Percentiles rank a stretch among this genome's conserved stretches.
These are phyloP conservation scores for Nycticryphes semicollaris DNA, from an alignment of 2,113 vertebrate genomes.

Conservation along the genomic window DNA sequence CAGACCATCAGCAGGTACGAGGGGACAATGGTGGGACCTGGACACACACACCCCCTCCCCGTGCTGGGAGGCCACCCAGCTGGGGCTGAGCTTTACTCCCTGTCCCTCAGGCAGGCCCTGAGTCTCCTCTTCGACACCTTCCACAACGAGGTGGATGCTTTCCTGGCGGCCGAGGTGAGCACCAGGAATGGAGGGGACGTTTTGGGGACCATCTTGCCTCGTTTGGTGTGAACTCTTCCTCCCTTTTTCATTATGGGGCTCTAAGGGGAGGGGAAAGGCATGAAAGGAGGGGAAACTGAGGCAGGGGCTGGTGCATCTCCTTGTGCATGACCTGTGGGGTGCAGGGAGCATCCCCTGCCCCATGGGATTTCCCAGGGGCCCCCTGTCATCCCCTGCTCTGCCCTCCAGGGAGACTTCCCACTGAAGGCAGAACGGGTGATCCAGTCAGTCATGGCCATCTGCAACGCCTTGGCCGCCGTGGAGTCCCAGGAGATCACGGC, in stretches of 20 bases:
- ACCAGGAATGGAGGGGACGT: too few species aligned
- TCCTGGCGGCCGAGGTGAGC: slow-evolving; percentile 88
- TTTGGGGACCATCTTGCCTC: not conserved
- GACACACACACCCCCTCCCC: fast-evolving
- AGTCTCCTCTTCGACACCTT: slow-evolving; percentile 93
- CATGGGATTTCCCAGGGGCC: fast-evolving
- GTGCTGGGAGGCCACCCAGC: fast-evolving
- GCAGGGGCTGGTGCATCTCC: not conserved
- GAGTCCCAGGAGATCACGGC: slow-evolving; percentile 90
- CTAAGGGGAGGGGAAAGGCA: not conserved
- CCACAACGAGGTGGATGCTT: slow-evolving; percentile 91
- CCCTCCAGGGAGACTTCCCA: slow-evolving; percentile 79
- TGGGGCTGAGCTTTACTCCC: not conserved
- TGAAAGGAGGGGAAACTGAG: not conserved
- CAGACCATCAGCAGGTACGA: slow-evolving; percentile 94
- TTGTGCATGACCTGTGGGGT: fast-evolving
- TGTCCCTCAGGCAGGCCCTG: slow-evolving; percentile 86
- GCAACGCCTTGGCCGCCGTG: slow-evolving; percentile 88
- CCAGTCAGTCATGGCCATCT: slow-evolving; percentile 94
- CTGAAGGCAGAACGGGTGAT: slow-evolving; percentile 90
- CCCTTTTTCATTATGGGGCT: fast-evolving
- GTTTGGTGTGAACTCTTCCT: not conserved
- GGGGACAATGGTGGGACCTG: not conserved
- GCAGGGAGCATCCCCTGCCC: not conserved
- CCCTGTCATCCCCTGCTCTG: not conserved